Conservation (phyloP, 2,888 invertebrate species). For the Acrobeloides nanus region DNA sequence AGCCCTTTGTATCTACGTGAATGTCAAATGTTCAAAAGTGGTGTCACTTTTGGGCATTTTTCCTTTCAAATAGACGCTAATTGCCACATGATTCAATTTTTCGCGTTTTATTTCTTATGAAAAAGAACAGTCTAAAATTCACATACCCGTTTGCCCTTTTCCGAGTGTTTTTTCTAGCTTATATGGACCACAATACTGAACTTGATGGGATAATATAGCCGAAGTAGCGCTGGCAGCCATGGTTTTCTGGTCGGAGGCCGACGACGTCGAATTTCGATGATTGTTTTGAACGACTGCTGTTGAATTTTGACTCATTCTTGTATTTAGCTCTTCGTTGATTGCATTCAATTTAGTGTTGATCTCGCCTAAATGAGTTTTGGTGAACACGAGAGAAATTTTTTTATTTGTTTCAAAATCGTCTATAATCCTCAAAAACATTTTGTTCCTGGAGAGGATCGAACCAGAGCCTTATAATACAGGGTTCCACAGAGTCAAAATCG, state of each 20-base stretch:
- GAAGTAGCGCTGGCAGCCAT: slow-evolving; percentile 5
- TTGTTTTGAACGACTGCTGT: slow-evolving; percentile 4
- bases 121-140: no score
- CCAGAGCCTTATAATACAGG: no score
- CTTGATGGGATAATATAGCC: slow-evolving; percentile 22
- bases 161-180: slow-evolving; percentile 96
- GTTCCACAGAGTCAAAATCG: no score
- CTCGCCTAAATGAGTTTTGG: slow-evolving; percentile 28
- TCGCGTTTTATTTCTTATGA: slow-evolving; percentile 1
- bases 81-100: no score
- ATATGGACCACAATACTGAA: slow-evolving; percentile 94
- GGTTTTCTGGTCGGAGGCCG: background rate
- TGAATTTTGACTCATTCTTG: slow-evolving; percentile 34
- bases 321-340: slow-evolving; percentile 47
- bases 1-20: no score
- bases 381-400: slow-evolving; percentile 2
- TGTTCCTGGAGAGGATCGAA: no score
- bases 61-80: no score
- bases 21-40: no score
- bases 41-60: no score
- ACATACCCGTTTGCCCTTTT: slow-evolving; percentile 94
- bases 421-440: no score
- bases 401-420: no score
- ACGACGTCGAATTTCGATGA: background rate
- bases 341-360: slow-evolving; percentile 44